Percentiles rank a stretch among this genome's conserved stretches.
Evolutionary conservation across 2,113 vertebrate genomes (phyloP).

Genomic region (Synodontis membranacea): DNA sequence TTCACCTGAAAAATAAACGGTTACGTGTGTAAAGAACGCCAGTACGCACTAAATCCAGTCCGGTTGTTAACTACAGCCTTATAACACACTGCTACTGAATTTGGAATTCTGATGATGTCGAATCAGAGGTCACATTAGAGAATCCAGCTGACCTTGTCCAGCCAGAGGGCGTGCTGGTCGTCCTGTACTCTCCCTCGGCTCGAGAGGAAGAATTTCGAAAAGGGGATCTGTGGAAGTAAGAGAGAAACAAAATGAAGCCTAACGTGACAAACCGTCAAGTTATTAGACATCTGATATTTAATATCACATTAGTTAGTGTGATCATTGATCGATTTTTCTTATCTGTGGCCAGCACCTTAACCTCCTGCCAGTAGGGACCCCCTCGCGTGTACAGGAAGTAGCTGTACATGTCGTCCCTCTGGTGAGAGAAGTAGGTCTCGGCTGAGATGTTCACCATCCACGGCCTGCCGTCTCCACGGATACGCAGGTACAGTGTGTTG

Average conservation of each 20-base stretch:
- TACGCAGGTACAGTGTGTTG: slow-evolving; percentile 84
- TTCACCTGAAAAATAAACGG: slow-evolving; percentile 73
- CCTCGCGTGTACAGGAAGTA: slow-evolving; percentile 94
- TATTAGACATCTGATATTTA: neutral
- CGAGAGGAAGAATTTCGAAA: slow-evolving; percentile 95
- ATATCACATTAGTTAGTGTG: neutral
- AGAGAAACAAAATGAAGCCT: neutral
- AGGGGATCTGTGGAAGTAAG: slow-evolving; percentile 81
- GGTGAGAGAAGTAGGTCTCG: slow-evolving; percentile 79
- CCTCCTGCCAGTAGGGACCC: slow-evolving; percentile 96
- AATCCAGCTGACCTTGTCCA: slow-evolving; percentile 80
- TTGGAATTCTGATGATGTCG: too few species aligned
- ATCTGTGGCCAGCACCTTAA: slow-evolving; percentile 76
- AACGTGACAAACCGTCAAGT: neutral
- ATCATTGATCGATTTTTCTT: too few species aligned
- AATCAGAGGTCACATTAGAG: too few species aligned
- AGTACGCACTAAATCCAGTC: neutral
- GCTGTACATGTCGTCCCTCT: slow-evolving; percentile 84
- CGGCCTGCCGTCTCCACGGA: slow-evolving; percentile 91
- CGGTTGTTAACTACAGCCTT: neutral
- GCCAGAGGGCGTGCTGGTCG: slow-evolving; percentile 75
- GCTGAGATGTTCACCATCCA: slow-evolving; percentile 91
- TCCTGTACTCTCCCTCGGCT: slow-evolving; percentile 88
- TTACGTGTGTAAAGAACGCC: neutral
- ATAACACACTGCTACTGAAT: neutral